Evolutionary conservation across 2,888 invertebrate genomes (phyloP).

Genomic region (Ectobius pallidus): DNA sequence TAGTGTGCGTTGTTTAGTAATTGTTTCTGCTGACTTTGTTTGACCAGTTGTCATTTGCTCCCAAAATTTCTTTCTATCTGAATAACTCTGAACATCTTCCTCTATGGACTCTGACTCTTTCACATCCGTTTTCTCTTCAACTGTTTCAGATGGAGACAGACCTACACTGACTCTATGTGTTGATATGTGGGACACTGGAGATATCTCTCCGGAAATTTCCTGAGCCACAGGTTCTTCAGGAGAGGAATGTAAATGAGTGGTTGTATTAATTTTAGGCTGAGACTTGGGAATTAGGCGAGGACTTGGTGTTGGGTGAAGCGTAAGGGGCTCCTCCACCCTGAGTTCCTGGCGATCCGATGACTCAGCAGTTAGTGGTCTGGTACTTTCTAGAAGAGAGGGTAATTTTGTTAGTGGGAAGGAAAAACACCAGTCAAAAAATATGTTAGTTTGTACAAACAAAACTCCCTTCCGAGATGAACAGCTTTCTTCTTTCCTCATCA

Average conservation of each 20-base stretch:
- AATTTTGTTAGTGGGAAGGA: conserved; percentile 41
- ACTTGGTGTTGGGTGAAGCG: conserved; percentile 33
- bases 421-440: conserved; percentile 18
- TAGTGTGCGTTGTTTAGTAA: conserved; percentile 37
- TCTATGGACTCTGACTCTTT: conserved; percentile 41
- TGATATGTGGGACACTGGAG: conserved; percentile 24
- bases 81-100: conserved; percentile 54
- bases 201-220: background rate
- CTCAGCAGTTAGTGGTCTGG: conserved; percentile 41
- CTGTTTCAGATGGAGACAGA: conserved; percentile 34
- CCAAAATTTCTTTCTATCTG: conserved; percentile 60
- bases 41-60: conserved; percentile 52
- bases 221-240: conserved; percentile 27
- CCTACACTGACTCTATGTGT: conserved; percentile 36
- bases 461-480: no score
- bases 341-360: conserved; percentile 33
- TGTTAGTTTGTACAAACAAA: conserved; percentile 2
- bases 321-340: conserved; percentile 39
- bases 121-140: conserved; percentile 28
- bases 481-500: no score
- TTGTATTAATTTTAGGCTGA: conserved; percentile 8
- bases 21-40: conserved; percentile 45
- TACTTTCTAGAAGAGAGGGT: conserved; percentile 44
- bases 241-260: conserved; percentile 23
- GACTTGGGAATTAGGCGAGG: conserved; percentile 38